Base-by-base conservation (phyloP, 2,113 vertebrate genomes). In the Vanacampus margaritifer region DNA sequence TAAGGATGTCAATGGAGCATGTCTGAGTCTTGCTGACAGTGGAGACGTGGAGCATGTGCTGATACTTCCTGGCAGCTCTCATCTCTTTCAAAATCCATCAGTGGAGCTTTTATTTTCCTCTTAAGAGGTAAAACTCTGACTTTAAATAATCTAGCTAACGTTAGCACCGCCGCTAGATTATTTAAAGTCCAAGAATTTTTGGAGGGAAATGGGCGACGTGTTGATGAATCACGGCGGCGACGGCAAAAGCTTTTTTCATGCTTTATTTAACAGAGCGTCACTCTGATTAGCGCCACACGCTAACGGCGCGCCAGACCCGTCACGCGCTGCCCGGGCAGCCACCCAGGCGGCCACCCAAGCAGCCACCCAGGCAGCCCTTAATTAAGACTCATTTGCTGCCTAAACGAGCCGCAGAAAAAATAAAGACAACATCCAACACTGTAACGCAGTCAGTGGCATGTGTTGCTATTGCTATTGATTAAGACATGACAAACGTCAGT, bases 181-280 rank as follows among this genome's bases (percentile, higher is more conserved):
- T 57, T 57, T 57, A 32, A 57, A 57, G 54, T 57, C 24, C 13
- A 6, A 28, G 54, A 57, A 16, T 57, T 57, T 57, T 57, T 17
- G 28, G 26, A 57, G 54, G 26, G 26, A 28, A n/a, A n/a, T 23
- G 48, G 48, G 86, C 90, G 89, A 92, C 93, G 92, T 94, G 94
- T 94, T 95, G 93, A 94, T 95, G 93, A 94, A 91, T 88, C 91
- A 91, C 94, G 80, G 63, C 26, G 67, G 87, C 82, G 86, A 92
- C 87, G 89, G 37, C 23, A 43, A 93, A 95, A 94, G 94, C 93
- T 95, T 95, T 97, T 95, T 94, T 96, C 95, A 98, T 96, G 95
- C 92, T 97, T 98, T 98, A 98, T 96, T 98, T 95, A 98, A 91
- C 92, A 94, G 93, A 92, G 90, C 95, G 94, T 96, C 94, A 95